Evolutionary conservation across 2,888 invertebrate species (phyloP).

Genomic region (Macrophya annulata): DNA sequence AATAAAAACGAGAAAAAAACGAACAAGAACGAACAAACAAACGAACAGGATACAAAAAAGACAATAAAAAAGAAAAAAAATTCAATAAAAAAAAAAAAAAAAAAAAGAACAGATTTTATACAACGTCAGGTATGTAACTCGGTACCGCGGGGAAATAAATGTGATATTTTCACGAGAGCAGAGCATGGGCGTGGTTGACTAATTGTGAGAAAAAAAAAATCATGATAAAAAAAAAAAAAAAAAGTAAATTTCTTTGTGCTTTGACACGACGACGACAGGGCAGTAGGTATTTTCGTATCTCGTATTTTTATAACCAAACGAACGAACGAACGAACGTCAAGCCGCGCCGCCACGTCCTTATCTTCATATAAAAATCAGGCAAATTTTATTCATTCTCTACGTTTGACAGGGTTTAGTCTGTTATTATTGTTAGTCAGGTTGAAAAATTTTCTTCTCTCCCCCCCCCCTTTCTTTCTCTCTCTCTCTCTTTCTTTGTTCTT

Average conservation of each 20-base stretch:
- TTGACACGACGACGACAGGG: neutral
- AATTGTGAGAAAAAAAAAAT: neutral
- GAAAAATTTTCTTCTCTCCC: neutral
- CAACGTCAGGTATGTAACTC: neutral
- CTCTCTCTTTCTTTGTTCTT: too few relatives aligned
- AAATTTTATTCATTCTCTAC: neutral
- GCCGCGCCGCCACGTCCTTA: neutral
- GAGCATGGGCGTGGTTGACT: neutral
- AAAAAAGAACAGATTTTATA: neutral
- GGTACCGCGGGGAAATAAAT: neutral
- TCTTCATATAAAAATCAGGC: neutral
- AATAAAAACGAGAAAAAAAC: neutral
- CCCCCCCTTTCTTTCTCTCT: too few relatives aligned
- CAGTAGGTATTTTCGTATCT: neutral
- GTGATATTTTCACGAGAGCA: slow-evolving; percentile 4
- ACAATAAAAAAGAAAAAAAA: too few relatives aligned
- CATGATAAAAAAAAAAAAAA: neutral
- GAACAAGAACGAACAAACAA: neutral
- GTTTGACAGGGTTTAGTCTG: neutral
- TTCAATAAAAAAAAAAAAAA: neutral
- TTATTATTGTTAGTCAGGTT: neutral
- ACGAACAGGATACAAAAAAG: neutral
- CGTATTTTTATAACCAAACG: neutral
- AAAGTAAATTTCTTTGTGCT: neutral
- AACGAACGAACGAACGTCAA: neutral